These are phyloP conservation scores for Eospalax fontanierii DNA, from an alignment of 2,797 vertebrate species.

Conservation along the genomic window DNA sequence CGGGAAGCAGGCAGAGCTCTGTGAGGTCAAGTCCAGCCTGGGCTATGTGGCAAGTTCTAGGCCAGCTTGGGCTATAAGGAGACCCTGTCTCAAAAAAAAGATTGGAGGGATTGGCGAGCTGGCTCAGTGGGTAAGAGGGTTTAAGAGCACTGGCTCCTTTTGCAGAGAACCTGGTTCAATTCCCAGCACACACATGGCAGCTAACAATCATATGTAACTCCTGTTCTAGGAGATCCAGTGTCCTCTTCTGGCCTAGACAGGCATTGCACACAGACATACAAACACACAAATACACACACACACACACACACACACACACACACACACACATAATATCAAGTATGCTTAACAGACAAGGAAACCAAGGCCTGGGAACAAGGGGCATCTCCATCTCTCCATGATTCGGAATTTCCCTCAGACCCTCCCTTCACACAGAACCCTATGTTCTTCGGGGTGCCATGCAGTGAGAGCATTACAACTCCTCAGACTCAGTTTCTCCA, in stretches of 20 bases:
- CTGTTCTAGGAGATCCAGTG: background rate
- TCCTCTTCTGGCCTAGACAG: too few relatives aligned
- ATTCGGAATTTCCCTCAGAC: too few relatives aligned
- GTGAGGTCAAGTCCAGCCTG: too few relatives aligned
- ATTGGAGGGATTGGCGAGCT: too few relatives aligned
- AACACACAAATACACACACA: too few relatives aligned
- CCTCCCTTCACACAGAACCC: background rate
- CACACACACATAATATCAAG: background rate
- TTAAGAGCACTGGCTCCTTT: background rate
- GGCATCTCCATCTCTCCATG: background rate
- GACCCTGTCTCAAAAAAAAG: too few relatives aligned
- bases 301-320: background rate
- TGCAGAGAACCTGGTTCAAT: background rate
- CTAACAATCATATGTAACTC: background rate
- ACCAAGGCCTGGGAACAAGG: background rate
- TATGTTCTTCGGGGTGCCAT: too few relatives aligned
- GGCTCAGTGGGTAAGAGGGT: background rate
- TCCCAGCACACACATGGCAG: background rate
- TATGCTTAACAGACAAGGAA: background rate
- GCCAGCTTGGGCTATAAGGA: too few relatives aligned
- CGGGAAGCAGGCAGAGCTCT: too few relatives aligned
- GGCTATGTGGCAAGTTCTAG: too few relatives aligned
- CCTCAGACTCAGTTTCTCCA: slow-evolving; percentile 11
- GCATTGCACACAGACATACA: background rate
- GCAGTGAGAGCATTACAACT: fast-evolving